Conservation (phyloP, 2,797 vertebrate species). For the Capromys pilorides region DNA sequence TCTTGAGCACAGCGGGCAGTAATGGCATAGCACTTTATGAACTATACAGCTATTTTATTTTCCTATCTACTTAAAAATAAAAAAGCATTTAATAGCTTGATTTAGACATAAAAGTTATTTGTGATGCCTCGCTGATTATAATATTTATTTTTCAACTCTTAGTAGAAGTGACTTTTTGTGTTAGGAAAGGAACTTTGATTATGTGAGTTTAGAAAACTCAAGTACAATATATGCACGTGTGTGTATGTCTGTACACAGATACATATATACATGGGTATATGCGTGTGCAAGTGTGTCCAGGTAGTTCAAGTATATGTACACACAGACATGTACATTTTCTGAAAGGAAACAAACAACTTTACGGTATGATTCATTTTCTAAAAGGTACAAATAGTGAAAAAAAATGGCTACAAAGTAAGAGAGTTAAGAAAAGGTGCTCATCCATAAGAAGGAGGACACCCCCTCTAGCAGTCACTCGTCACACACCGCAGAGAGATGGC, state of each 20-base stretch:
- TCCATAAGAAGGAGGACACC: not conserved
- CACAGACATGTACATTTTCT: not conserved
- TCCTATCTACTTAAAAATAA: conserved; percentile 89
- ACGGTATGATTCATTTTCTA: not conserved
- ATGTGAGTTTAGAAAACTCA: conserved; percentile 56
- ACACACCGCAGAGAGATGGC: conserved; percentile 45
- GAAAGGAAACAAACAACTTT: not conserved
- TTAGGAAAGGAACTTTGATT: conserved; percentile 74
- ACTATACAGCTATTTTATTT: conserved; percentile 88
- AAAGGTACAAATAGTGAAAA: not conserved
- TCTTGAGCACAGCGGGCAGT: conserved; percentile 89
- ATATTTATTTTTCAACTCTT: conserved; percentile 86
- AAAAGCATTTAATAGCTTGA: conserved; percentile 89
- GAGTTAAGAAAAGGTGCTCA: not conserved
- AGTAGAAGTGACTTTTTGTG: conserved; percentile 81
- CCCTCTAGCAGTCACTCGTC: not conserved
- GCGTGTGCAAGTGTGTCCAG: accelerated
- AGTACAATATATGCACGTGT: not conserved
- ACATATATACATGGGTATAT: not conserved
- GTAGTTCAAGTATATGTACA: not conserved
- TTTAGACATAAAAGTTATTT: conserved; percentile 89
- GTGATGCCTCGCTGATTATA: conserved; percentile 86
- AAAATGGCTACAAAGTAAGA: conserved; percentile 56
- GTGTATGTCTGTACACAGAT: accelerated
- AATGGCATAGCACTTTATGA: conserved; percentile 88